Evolutionary conservation across 2,888 invertebrate species (phyloP), one percentile per base, ranked within the genome.

Genomic region (Drosophila colorata): DNA sequence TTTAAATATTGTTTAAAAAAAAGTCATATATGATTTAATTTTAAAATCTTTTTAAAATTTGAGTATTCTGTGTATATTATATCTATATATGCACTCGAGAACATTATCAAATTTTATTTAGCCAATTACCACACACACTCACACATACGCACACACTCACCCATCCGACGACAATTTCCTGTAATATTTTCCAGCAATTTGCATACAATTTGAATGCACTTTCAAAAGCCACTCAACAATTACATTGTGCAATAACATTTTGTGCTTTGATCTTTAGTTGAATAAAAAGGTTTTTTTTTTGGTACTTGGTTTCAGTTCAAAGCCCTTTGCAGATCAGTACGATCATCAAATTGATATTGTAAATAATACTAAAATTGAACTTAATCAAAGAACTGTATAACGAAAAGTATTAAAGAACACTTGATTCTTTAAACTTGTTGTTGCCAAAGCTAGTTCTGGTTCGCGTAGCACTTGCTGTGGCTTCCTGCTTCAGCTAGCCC

Each of bases 111-210:
- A 60, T 46, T 53, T 48, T 20, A 44, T 37, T 48, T 47, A 14
- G 23, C 5, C 28, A 41, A 23, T 31, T 20, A 37, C 46, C 46
- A 49, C 44, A 35, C 37, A 41, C 28, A 38, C 28, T 41, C 14
- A 40, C 5, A 18, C 6, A 25, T 43, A 41, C 44, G 35, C 37
- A 28, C 4, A 8, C 14, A 37, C 14, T 4, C n/a, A 16, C 9
- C 4, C 40, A n/a, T 14, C 53, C 37, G 28, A 38, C 33, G 31
- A 46, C 57, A 74, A 53, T 57, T 68, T 73, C 13, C 43, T 46
- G 57, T 18, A 61, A 68, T 68, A 73, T 73, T 46, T 41, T 49
- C 4, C 23, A 5, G 28, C 63, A 77, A 67, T 75, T 78, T 78
- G 56, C 74, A 73, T 78, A 23, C 7, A 56, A 64, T 75, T 67